Percentiles rank a stretch among this genome's conserved stretches.
Evolutionary conservation across 2,888 invertebrate genomes (phyloP).

Genomic region (Phragmatobia fuliginosa): DNA sequence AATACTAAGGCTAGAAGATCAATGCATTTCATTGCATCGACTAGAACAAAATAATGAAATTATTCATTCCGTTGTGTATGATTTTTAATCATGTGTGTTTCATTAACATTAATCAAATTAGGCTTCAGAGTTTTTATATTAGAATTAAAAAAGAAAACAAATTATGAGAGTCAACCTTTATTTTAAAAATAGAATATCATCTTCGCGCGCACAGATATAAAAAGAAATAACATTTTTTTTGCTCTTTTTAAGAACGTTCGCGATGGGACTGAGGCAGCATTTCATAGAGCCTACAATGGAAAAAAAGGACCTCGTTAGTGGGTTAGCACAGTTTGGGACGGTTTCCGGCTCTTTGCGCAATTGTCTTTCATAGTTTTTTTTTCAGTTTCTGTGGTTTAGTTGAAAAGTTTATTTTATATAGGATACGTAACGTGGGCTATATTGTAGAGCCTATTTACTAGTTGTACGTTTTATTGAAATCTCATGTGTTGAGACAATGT

Average conservation of each 20-base stretch:
- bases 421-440: too few relatives aligned
- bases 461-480: too few relatives aligned
- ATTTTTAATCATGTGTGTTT: too few relatives aligned
- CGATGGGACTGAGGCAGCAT: background rate
- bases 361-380: background rate
- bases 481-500: too few relatives aligned
- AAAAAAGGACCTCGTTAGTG: slow-evolving; percentile 1
- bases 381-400: background rate
- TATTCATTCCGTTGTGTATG: too few relatives aligned
- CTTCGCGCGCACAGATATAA: background rate
- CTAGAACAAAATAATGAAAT: too few relatives aligned
- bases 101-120: too few relatives aligned
- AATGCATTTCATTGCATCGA: too few relatives aligned
- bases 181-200: background rate
- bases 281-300: background rate
- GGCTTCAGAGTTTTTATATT: too few relatives aligned
- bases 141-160: background rate
- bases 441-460: too few relatives aligned
- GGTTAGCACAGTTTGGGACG: background rate
- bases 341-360: background rate
- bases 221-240: background rate
- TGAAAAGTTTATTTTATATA: too few relatives aligned
- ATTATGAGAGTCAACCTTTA: background rate
- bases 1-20: too few relatives aligned
- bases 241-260: background rate